Base-by-base conservation (phyloP, 2,797 vertebrate genomes). In the Peromyscus attwateri region DNA sequence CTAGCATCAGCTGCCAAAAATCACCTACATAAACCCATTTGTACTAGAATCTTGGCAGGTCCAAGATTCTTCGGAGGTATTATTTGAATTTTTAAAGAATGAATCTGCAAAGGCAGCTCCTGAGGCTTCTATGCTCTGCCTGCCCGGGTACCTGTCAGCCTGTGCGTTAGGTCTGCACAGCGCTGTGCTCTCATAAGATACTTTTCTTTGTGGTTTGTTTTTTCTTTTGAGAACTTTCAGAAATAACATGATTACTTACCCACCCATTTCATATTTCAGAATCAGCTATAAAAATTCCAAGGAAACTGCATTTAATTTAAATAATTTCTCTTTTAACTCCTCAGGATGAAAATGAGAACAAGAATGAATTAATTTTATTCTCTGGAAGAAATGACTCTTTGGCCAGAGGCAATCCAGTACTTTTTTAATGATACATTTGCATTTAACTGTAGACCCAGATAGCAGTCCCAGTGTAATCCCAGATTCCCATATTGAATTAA, bases 401-500 rank as follows among this genome's bases (percentile, higher is more conserved):
- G 40, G 40, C 79, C 34, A 77, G 17, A 70, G 46, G 40, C 0
- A 6, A 84, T 83, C 73, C n/a, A 85, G 60, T 75, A 71, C 66
- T 2, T 92, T 95, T 95, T 92, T 87, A 71, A 93, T 96, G 64
- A 81, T 92, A 57, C 52, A 57, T 27, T 82, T 92, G 49, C 34
- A 62, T 37, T 85, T 87, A 55, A 25, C 46, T 0, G 14, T 34
- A 95, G 94, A 92, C 96, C 97, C 89, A 96, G 95, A 97, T 93
- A 97, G 57, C 6, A 93, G 37, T 6, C 34, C 60, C 11, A 7
- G 0, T 94, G 94, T 87, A 95, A 97, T 96, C 96, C 95, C 97
- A 96, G 91, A 66, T 82, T 97, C 96, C 97, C 97, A 96, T 70
- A 97, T 60, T 85, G 92, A 97, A 97, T 97, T 97, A 97, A 97